A percentile compares a stretch with the other conserved stretches of the same genome.
These are phyloP conservation scores for Hippoglossus hippoglossus DNA, from an alignment of 2,797 vertebrate genomes.

Conservation along the genomic window DNA sequence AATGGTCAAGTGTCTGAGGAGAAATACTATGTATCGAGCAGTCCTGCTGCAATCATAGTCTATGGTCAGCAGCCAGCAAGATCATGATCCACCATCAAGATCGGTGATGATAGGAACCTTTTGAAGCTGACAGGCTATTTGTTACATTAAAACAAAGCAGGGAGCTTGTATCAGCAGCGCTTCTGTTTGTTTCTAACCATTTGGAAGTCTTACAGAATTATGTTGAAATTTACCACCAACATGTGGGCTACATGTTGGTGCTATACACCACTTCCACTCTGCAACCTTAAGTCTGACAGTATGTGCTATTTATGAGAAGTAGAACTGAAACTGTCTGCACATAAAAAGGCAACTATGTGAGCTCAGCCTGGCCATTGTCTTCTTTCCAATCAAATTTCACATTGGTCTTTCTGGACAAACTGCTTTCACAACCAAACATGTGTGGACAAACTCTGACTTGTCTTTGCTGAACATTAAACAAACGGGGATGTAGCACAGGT, in stretches of 20 bases:
- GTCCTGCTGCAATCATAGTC: too few species aligned
- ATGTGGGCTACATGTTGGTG: too few species aligned
- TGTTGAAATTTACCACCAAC: too few species aligned
- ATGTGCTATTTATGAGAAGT: constrained; percentile 31
- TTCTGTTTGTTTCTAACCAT: background rate
- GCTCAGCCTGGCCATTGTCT: background rate
- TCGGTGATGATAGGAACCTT: too few species aligned
- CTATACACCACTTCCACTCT: constrained; percentile 10
- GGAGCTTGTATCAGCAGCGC: too few species aligned
- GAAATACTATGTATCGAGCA: too few species aligned
- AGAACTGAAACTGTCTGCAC: constrained; percentile 41
- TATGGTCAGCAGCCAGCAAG: too few species aligned
- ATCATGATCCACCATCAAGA: too few species aligned
- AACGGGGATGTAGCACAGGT: background rate
- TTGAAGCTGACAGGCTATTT: too few species aligned
- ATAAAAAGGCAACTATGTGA: background rate
- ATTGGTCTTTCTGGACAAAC: background rate
- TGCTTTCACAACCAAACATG: background rate
- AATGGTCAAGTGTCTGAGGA: too few species aligned
- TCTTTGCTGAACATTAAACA: background rate
- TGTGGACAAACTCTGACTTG: background rate
- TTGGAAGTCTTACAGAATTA: background rate
- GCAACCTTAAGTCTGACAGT: background rate
- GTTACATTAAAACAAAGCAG: too few species aligned
- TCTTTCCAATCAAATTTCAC: background rate